A percentile compares a stretch with the other conserved stretches of the same genome.
These are phyloP conservation scores for Triplophysa rosa DNA, from an alignment of 2,113 vertebrate species.

Conservation along the genomic window DNA sequence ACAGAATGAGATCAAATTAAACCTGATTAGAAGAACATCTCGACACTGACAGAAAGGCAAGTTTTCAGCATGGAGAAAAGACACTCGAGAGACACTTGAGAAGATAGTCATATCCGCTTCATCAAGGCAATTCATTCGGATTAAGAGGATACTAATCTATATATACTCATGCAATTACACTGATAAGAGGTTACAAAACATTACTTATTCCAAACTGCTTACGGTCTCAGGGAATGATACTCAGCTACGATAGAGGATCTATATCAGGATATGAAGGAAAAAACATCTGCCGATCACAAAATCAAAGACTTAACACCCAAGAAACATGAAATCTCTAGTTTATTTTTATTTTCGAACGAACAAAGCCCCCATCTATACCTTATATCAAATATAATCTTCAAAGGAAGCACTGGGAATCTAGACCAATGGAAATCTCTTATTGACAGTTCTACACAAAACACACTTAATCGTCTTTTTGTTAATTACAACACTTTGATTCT, in stretches of 20 bases:
- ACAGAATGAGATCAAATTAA: slow-evolving; percentile 12
- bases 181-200: neutral
- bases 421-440: slow-evolving; percentile 35
- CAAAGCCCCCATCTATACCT: slow-evolving; percentile 2
- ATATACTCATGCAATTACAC: slow-evolving; percentile 1
- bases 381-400: slow-evolving; percentile 29
- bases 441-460: slow-evolving; percentile 16
- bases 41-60: slow-evolving; percentile 10
- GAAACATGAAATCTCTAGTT: slow-evolving; percentile 1
- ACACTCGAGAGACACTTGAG: slow-evolving; percentile 13
- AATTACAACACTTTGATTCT: slow-evolving; percentile 20
- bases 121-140: slow-evolving; percentile 20
- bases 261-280: neutral
- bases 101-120: slow-evolving; percentile 6
- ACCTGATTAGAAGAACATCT: slow-evolving; percentile 28
- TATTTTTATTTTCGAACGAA: slow-evolving; percentile 16
- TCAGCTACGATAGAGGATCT: neutral
- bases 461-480: neutral
- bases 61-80: neutral
- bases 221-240: neutral
- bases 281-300: neutral
- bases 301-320: slow-evolving; percentile 12
- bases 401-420: slow-evolving; percentile 15
- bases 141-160: slow-evolving; percentile 16
- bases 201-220: neutral